phyloP scores from a whole-genome alignment of 2,113 vertebrate genomes.

The Eurystomus gularis region DNA sequence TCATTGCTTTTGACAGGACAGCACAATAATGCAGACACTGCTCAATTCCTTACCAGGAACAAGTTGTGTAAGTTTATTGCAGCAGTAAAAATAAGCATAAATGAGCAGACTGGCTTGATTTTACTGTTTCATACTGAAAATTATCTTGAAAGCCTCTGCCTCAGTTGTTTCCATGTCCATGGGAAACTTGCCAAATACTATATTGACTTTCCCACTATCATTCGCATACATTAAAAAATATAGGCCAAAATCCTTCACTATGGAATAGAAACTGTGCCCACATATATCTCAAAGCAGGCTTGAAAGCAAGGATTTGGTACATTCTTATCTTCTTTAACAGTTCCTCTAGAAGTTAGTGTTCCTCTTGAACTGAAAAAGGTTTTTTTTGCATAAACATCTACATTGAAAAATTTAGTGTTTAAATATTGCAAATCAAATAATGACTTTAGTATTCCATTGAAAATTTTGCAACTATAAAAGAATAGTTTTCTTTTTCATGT shows the following conservation, averaged over 20 bases:
- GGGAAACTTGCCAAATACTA: slow-evolving; percentile 51
- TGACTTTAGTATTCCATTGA: background rate
- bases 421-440: background rate
- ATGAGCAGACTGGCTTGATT: background rate
- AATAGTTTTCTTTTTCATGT: background rate
- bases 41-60: background rate
- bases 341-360: slow-evolving; percentile 21
- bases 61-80: background rate
- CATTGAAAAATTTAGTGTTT: background rate
- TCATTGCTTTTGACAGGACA: background rate
- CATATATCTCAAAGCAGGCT: slow-evolving; percentile 13
- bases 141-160: slow-evolving; percentile 28
- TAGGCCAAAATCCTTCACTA: background rate
- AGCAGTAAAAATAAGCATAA: background rate
- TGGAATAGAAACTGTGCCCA: background rate
- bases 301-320: slow-evolving; percentile 10
- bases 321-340: slow-evolving; percentile 56
- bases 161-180: background rate
- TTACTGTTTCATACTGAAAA: slow-evolving; percentile 13
- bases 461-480: background rate
- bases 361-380: background rate
- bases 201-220: background rate
- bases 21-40: background rate
- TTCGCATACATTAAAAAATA: slow-evolving; percentile 48
- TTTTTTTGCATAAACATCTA: slow-evolving; percentile 20